Evolutionary conservation across 2,797 vertebrate species (phyloP).

Genomic region (Enteromius argenteus): DNA sequence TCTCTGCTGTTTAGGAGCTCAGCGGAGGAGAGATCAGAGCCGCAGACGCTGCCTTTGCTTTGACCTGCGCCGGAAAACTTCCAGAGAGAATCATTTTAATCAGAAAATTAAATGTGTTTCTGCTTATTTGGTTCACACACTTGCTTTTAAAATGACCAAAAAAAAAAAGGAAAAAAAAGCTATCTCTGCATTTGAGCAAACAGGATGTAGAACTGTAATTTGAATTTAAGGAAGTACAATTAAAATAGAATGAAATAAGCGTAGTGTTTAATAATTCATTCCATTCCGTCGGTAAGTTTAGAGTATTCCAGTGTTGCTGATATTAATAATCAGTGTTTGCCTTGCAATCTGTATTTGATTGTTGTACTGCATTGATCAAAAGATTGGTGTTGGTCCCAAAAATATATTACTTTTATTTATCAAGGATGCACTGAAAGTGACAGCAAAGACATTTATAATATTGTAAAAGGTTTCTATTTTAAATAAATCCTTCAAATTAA

Average conservation of each 20-base stretch:
- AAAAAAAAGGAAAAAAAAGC: too few relatives aligned
- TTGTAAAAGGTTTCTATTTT: too few relatives aligned
- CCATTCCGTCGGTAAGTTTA: neutral
- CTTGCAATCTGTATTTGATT: neutral
- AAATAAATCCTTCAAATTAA: too few relatives aligned
- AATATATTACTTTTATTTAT: neutral
- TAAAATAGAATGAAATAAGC: neutral
- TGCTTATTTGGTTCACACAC: neutral
- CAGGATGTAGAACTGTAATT: neutral
- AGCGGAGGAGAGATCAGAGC: slow-evolving; percentile 44
- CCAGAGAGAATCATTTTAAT: neutral
- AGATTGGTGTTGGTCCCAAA: neutral
- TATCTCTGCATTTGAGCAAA: neutral
- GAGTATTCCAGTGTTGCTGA: too few relatives aligned
- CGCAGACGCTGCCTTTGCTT: slow-evolving; percentile 82
- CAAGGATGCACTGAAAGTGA: neutral
- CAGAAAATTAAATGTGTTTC: neutral
- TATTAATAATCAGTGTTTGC: neutral
- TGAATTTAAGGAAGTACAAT: neutral
- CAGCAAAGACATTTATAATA: neutral
- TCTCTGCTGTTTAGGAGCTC: slow-evolving; percentile 58
- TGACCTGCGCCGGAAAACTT: slow-evolving; percentile 76
- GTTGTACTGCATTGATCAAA: neutral
- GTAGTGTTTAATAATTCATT: neutral
- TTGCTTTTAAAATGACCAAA: neutral